Percentiles rank a stretch among this genome's conserved stretches.
phyloP scores from a whole-genome alignment of 2,888 invertebrate genomes.

The Dinocampus coccinellae region DNA sequence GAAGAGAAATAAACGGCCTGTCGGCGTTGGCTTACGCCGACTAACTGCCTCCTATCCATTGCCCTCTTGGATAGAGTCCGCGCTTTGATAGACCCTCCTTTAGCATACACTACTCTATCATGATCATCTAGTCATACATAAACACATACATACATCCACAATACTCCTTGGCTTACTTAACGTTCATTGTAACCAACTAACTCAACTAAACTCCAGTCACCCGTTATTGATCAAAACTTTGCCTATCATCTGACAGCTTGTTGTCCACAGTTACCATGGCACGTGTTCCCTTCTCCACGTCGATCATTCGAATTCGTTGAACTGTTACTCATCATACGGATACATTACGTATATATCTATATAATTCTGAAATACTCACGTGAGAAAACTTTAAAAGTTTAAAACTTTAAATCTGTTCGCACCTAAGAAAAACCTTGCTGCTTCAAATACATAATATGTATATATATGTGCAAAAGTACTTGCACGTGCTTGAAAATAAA shows the following conservation, averaged over 20 bases:
- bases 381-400: conserved; percentile 21
- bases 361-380: conserved; percentile 13
- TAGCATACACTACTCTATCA: neutral
- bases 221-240: conserved; percentile 69
- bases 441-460: neutral
- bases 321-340: conserved; percentile 4
- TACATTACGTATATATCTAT: conserved; percentile 20
- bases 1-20: conserved; percentile 33
- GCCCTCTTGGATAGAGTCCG: conserved; percentile 25
- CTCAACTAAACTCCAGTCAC: conserved; percentile 49
- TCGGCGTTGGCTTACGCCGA: conserved; percentile 61
- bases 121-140: neutral
- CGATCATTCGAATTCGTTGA: conserved; percentile 63
- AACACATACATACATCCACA: neutral
- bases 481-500: conserved; percentile 5
- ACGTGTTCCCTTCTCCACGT: conserved; percentile 47
- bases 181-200: conserved; percentile 35
- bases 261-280: conserved; percentile 68
- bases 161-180: conserved; percentile 43
- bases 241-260: conserved; percentile 69
- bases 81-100: conserved; percentile 4
- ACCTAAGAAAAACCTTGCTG: neutral
- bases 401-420: conserved; percentile 13
- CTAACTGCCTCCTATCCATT: conserved; percentile 53
- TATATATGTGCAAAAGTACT: neutral